phyloP scores from a whole-genome alignment of 2,113 vertebrate genomes.

The Rousettus leschenaultii region DNA sequence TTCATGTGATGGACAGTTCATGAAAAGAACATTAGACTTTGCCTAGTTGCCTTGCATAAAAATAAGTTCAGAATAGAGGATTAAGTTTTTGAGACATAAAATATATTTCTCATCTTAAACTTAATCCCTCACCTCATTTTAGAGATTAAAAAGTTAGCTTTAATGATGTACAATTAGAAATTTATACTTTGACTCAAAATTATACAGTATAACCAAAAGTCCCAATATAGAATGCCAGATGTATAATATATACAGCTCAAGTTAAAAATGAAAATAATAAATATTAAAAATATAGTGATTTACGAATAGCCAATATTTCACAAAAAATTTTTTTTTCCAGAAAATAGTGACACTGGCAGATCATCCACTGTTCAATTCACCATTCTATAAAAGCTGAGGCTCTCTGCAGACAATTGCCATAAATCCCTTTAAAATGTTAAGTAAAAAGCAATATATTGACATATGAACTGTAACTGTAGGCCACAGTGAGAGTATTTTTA shows the following conservation, averaged over 20 bases:
- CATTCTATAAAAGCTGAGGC: neutral
- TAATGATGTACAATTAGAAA: conserved; percentile 53
- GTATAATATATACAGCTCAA: neutral
- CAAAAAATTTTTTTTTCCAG: neutral
- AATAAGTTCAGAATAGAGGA: conserved; percentile 22
- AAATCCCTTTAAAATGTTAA: neutral
- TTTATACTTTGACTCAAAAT: conserved; percentile 38
- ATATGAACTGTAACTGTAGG: neutral
- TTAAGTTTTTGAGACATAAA: conserved; percentile 48
- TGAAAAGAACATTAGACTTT: neutral
- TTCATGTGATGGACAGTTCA: conserved; percentile 56
- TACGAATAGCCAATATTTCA: neutral
- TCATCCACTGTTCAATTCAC: neutral
- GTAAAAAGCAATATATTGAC: neutral
- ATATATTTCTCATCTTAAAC: neutral
- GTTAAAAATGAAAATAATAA: neutral
- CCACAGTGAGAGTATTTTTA: neutral
- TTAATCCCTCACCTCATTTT: conserved; percentile 21
- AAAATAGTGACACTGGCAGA: neutral
- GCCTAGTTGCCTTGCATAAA: neutral
- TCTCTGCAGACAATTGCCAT: neutral
- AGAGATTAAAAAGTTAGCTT: conserved; percentile 44
- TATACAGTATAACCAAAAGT: neutral
- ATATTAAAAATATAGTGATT: neutral
- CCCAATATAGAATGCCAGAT: neutral